phyloP scores from a whole-genome alignment of 1,140 invertebrate species.

The Drosophila pachea region DNA sequence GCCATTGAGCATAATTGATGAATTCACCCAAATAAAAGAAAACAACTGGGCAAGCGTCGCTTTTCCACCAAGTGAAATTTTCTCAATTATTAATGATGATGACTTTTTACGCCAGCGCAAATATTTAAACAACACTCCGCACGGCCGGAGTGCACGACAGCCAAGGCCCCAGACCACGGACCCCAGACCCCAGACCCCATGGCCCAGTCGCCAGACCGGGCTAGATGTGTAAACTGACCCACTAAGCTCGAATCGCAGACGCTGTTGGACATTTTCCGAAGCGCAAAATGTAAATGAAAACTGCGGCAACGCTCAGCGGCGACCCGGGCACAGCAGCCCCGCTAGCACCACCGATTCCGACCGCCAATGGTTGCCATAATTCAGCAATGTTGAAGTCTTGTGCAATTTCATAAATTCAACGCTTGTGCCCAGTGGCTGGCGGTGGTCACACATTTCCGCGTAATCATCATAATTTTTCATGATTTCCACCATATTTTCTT shows the following conservation, averaged over 20 bases:
- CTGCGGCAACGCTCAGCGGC: constrained; percentile 58
- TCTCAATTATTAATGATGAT: constrained; percentile 73
- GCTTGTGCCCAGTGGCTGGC: constrained; percentile 59
- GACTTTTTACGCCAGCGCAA: constrained; percentile 66
- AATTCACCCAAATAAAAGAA: constrained; percentile 70
- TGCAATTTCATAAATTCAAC: constrained; percentile 69
- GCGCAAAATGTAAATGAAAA: constrained; percentile 47
- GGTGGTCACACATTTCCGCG: constrained; percentile 73
- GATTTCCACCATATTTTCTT: constrained; percentile 42
- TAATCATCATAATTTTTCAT: constrained; percentile 73
- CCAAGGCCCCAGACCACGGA: constrained; percentile 30
- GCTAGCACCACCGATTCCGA: not conserved
- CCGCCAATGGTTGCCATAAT: constrained; percentile 49
- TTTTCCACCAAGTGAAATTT: constrained; percentile 75
- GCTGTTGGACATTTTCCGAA: constrained; percentile 37
- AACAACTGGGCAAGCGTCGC: constrained; percentile 35
- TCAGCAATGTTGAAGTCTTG: constrained; percentile 64
- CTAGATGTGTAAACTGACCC: constrained; percentile 69
- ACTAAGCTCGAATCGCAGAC: constrained; percentile 39
- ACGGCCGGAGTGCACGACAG: constrained; percentile 20
- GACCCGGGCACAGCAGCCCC: not conserved
- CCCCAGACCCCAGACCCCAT: constrained; percentile 17
- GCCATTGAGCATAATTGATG: constrained; percentile 64
- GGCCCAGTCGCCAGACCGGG: constrained; percentile 17
- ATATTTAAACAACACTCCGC: constrained; percentile 71